Conservation (phyloP, 2,113 vertebrate species). For the Rhinogobius similis region DNA sequence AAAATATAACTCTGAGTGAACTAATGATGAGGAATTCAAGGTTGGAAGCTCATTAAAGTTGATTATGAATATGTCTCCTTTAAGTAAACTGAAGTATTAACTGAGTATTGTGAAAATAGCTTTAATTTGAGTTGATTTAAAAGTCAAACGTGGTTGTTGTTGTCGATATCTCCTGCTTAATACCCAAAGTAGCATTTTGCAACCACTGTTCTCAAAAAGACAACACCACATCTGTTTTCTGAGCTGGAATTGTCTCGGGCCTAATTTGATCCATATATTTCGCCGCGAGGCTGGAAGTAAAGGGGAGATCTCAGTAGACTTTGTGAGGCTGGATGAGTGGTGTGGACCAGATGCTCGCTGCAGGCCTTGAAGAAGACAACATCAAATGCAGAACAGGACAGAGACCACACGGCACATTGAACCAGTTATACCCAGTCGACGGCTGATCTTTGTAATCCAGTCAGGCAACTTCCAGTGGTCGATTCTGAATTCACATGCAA, state of each 20-base stretch:
- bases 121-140: too few relatives aligned
- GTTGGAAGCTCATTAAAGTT: too few relatives aligned
- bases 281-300: background rate
- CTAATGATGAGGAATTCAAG: too few relatives aligned
- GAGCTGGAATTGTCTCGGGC: slow-evolving; percentile 57
- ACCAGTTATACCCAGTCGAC: slow-evolving; percentile 33
- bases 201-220: background rate
- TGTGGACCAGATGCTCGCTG: slow-evolving; percentile 50
- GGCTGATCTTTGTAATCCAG: slow-evolving; percentile 34
- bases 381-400: slow-evolving; percentile 22
- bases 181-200: background rate
- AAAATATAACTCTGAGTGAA: too few relatives aligned
- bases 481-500: slow-evolving; percentile 45
- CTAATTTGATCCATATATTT: slow-evolving; percentile 77
- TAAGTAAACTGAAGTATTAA: too few relatives aligned
- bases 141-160: background rate
- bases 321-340: slow-evolving; percentile 58
- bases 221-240: slow-evolving; percentile 47
- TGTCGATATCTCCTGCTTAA: background rate
- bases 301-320: slow-evolving; percentile 37
- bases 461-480: slow-evolving; percentile 31
- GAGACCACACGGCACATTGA: slow-evolving; percentile 48
- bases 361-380: slow-evolving; percentile 46
- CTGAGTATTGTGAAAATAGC: too few relatives aligned
- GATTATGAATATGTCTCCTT: too few relatives aligned